phyloP scores from a whole-genome alignment of 1,140 invertebrate genomes.

The Conopomorpha cramerella region DNA sequence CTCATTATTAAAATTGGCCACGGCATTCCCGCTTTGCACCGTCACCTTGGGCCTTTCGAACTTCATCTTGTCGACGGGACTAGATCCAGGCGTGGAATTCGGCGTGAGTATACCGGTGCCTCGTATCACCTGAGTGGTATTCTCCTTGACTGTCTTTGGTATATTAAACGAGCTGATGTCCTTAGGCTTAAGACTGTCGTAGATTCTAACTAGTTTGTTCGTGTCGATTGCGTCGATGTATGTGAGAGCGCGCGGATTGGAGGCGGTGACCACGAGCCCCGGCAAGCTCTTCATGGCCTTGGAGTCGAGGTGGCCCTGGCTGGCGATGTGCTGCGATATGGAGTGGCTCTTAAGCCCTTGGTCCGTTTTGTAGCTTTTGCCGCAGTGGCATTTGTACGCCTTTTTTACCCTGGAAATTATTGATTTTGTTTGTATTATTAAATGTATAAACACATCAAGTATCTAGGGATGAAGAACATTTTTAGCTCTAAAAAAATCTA shows the following conservation, averaged over 20 bases:
- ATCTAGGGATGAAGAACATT: too few relatives aligned
- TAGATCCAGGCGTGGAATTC: conserved; percentile 15
- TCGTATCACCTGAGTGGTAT: conserved; percentile 8
- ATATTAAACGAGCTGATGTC: conserved; percentile 33
- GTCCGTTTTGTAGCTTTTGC: conserved; percentile 80
- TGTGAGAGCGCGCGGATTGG: conserved; percentile 20
- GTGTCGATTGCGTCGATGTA: conserved; percentile 26
- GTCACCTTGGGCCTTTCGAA: conserved; percentile 25
- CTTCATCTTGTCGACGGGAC: conserved; percentile 25
- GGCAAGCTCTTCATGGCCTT: conserved; percentile 19
- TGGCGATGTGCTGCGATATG: conserved; percentile 61
- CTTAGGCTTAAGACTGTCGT: conserved; percentile 37
- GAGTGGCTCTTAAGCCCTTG: conserved; percentile 77
- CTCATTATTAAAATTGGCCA: too few relatives aligned
- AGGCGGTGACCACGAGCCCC: conserved; percentile 33
- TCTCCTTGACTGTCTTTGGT: conserved; percentile 23
- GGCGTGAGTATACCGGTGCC: conserved; percentile 20
- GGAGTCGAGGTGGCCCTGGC: conserved; percentile 6
- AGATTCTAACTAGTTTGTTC: conserved; percentile 44
- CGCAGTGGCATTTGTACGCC: conserved; percentile 79
- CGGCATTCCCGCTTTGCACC: conserved; percentile 17
- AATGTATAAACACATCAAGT: too few relatives aligned
- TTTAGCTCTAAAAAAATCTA: too few relatives aligned
- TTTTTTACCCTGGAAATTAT: conserved; percentile 72
- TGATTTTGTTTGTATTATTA: too few relatives aligned